Evolutionary conservation across 2,113 vertebrate genomes (phyloP).

Genomic region (Panurus biarmicus): DNA sequence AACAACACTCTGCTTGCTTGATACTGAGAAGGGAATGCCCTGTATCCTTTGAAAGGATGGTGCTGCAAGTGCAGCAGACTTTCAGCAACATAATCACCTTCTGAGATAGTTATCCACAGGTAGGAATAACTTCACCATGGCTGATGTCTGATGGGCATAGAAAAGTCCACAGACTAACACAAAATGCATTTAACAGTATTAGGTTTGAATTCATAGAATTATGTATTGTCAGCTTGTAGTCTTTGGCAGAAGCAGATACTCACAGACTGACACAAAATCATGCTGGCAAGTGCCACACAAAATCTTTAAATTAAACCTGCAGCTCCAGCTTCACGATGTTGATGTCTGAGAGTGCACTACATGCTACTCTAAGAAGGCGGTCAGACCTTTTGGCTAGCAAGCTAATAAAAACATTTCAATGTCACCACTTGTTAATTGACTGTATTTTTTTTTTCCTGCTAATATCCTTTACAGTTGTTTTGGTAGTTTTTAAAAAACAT

Average conservation of each 20-base stretch:
- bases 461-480: neutral
- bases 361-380: neutral
- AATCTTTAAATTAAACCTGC: neutral
- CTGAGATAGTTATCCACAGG: neutral
- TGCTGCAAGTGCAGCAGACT: neutral
- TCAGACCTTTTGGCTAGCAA: neutral
- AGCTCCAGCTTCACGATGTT: neutral
- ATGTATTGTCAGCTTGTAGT: fast-evolving
- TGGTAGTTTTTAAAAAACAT: neutral
- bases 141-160: neutral
- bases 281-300: neutral
- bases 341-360: neutral
- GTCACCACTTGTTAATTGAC: neutral
- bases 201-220: neutral
- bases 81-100: neutral
- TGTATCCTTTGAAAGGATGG: neutral
- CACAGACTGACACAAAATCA: neutral
- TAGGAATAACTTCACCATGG: neutral
- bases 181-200: neutral
- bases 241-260: neutral
- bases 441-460: neutral
- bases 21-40: neutral
- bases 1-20: neutral
- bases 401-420: neutral
- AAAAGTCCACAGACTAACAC: neutral